Percentiles rank a stretch among this genome's conserved stretches.
These are phyloP conservation scores for Rhopalosiphum padi DNA, from an alignment of 1,140 invertebrate species.

Conservation along the genomic window DNA sequence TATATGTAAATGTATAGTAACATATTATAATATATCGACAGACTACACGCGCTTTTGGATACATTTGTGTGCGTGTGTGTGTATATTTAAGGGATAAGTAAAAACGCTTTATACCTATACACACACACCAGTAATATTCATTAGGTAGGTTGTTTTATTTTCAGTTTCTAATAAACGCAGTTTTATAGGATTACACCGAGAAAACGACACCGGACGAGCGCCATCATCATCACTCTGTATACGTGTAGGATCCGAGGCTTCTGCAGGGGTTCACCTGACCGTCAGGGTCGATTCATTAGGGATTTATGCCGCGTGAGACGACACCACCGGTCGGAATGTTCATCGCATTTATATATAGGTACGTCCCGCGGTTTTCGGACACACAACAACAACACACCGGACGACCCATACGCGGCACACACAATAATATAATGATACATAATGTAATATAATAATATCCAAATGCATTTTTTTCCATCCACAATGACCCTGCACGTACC, in stretches of 20 bases:
- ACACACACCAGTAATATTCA: not conserved
- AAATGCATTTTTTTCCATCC: conserved; percentile 40
- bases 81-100: not conserved
- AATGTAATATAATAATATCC: conserved; percentile 40
- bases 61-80: not conserved
- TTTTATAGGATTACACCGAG: not conserved
- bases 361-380: conserved; percentile 54
- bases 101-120: not conserved
- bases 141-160: not conserved
- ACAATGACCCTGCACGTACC: not conserved
- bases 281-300: conserved; percentile 56
- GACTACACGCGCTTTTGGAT: not conserved
- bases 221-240: not conserved
- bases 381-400: conserved; percentile 28
- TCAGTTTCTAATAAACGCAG: not conserved
- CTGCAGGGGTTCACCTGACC: conserved; percentile 19
- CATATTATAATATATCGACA: not conserved
- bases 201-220: not conserved
- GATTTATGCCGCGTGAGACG: conserved; percentile 26
- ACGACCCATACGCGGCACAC: not conserved
- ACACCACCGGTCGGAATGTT: not conserved
- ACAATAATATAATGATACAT: conserved; percentile 31
- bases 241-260: not conserved
- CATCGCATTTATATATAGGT: not conserved
- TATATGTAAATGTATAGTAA: not conserved